Base-by-base conservation (phyloP, 2,888 invertebrate genomes). In the Drosophila picticornis region DNA sequence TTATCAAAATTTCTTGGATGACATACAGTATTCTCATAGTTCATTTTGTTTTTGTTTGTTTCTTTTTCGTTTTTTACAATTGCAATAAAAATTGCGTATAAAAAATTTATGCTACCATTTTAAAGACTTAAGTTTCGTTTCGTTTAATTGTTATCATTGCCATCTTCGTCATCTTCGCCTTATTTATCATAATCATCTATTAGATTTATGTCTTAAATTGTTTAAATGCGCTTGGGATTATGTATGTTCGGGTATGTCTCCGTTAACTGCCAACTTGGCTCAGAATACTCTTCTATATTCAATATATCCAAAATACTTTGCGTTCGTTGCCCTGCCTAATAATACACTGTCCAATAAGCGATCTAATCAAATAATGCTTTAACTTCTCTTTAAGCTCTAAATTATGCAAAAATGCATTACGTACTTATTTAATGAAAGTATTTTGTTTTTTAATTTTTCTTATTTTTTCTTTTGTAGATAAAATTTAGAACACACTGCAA, bases 201-300 rank as follows among this genome's bases (percentile, higher is more conserved):
- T 64, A 25, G 43, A 38, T 59, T 36, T 43, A 13, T 25, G 16
- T 25, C 46, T 25, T 46, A 46, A 46, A 46, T 46, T 25, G 46
- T 61, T 65, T 88, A 90, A 88, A 88, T 90, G 90, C 91, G 75
- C 73, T 83, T 81, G 77, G 77, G 91, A 90, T 88, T 90, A 90
- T 90, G 88, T 90, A 72, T 71, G 65, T 73, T 90, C 52, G 86
- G 91, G 91, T 90, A 90, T 90, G 88, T 88, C 68, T 90, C 72
- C 53, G 82, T 78, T 90, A 63, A 16, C 16, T 63, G 64, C 71
- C 66, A 77, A 75, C 64, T 46, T 69, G 65, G 60, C 67, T 71
- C 72, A 76, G 74, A 77, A 62, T 72, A 78, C 73, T 82, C 65
- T 62, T 73, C 62, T 72, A 69, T 53, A 62, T 64, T 53, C 63